phyloP scores from a whole-genome alignment of 2,888 invertebrate genomes.

The Tenthredo scrophulariae region DNA sequence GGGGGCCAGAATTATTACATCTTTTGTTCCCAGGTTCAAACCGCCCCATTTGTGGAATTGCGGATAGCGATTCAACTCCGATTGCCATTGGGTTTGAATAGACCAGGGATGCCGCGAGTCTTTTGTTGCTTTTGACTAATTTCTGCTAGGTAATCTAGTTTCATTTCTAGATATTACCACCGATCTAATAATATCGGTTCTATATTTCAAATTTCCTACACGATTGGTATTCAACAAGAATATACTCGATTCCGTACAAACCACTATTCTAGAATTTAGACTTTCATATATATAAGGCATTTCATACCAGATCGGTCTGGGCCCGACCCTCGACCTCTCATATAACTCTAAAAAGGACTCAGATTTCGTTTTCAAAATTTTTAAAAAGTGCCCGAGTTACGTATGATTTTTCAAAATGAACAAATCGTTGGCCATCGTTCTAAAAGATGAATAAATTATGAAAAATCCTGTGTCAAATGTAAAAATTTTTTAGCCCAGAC shows the following conservation, averaged over 20 bases:
- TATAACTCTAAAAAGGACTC: too few species aligned
- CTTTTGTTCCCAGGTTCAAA: conserved; percentile 76
- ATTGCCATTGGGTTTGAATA: conserved; percentile 67
- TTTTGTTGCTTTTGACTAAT: conserved; percentile 76
- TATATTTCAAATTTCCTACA: background rate
- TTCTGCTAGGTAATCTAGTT: conserved; percentile 71
- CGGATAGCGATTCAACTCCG: conserved; percentile 75
- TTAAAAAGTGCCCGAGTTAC: too few species aligned
- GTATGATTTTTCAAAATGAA: too few species aligned
- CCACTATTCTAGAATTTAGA: background rate
- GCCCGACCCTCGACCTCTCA: too few species aligned
- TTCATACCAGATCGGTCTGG: too few species aligned
- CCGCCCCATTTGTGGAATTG: conserved; percentile 76
- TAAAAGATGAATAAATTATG: too few species aligned
- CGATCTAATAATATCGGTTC: conserved; percentile 31
- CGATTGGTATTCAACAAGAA: background rate
- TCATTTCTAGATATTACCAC: conserved; percentile 60
- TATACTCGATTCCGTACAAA: background rate
- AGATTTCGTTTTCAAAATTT: too few species aligned
- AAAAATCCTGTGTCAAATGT: too few species aligned
- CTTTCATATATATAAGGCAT: background rate
- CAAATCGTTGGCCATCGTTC: too few species aligned
- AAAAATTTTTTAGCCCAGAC: too few species aligned
- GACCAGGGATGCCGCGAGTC: conserved; percentile 62
- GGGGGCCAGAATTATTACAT: conserved; percentile 76